Evolutionary conservation across 37 sponge, comb jelly and placozoan species (phyloP).

Genomic region (Cliona cf. orientalis): DNA sequence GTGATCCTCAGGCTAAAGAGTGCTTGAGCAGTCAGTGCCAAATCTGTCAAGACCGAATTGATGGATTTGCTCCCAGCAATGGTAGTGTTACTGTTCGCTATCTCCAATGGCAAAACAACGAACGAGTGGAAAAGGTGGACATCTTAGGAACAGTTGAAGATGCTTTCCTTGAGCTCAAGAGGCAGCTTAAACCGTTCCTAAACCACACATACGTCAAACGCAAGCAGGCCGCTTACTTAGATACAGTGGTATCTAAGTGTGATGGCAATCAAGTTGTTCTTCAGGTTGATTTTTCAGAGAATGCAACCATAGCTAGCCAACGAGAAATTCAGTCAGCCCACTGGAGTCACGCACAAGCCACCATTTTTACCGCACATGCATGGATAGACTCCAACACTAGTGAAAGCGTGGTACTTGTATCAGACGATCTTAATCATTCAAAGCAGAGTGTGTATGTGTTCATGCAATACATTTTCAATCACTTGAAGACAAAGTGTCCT

Average conservation of each 20-base stretch:
- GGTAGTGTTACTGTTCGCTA: conserved; percentile 6
- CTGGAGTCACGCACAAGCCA: conserved; percentile 36
- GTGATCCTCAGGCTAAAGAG: conserved; percentile 18
- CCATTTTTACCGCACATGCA: conserved; percentile 49
- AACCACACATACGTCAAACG: conserved; percentile 44
- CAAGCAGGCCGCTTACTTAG: conserved; percentile 31
- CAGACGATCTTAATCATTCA: conserved; percentile 44
- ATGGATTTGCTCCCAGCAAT: conserved; percentile 22
- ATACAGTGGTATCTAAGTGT: conserved; percentile 3
- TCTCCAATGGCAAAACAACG: conserved; percentile 28
- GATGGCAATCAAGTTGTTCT: conserved; percentile 27
- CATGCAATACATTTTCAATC: conserved; percentile 40
- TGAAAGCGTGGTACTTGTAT: conserved; percentile 29
- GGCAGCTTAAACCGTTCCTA: conserved; percentile 27
- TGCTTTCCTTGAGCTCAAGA: conserved; percentile 10
- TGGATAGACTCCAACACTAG: conserved; percentile 23
- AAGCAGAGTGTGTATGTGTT: conserved; percentile 40
- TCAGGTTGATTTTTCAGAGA: conserved; percentile 54
- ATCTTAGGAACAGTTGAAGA: conserved; percentile 20
- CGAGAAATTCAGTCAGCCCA: conserved; percentile 37
- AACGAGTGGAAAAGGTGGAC: conserved; percentile 39
- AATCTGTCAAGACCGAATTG: conserved; percentile 25
- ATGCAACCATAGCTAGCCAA: conserved; percentile 21
- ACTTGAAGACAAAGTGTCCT: conserved; percentile 23
- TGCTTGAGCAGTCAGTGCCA: conserved; percentile 35